phyloP scores from a whole-genome alignment of 2,113 vertebrate genomes.

The Galbula dea region DNA sequence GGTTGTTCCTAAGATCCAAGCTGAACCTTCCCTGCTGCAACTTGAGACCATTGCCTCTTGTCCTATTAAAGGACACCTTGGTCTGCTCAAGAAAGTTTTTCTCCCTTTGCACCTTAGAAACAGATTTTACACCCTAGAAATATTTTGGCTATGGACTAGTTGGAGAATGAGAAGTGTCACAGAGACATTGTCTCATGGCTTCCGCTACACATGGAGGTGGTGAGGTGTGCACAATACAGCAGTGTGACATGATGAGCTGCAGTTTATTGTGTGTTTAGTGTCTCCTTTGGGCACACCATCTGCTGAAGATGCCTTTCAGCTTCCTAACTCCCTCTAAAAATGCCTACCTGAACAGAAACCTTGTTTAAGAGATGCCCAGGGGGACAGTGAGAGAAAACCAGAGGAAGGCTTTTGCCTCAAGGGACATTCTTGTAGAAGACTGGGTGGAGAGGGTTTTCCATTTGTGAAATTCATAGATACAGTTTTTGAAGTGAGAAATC shows the following conservation, averaged over 20 bases:
- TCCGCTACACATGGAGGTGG: neutral
- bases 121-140: neutral
- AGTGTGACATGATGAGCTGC: neutral
- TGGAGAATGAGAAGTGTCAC: neutral
- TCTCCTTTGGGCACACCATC: neutral
- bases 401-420: neutral
- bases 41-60: too few relatives aligned
- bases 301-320: neutral
- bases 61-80: too few relatives aligned
- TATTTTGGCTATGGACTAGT: neutral
- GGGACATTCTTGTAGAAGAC: neutral
- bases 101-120: neutral
- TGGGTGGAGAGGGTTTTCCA: neutral
- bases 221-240: neutral
- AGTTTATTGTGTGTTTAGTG: neutral
- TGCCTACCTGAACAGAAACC: neutral
- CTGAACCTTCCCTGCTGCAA: too few relatives aligned
- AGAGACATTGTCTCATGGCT: neutral
- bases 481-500: neutral
- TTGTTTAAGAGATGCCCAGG: neutral
- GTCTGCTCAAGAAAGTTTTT: neutral
- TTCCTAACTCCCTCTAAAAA: neutral
- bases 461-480: neutral
- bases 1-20: too few relatives aligned
- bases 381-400: neutral